phyloP scores from a whole-genome alignment of 2,113 vertebrate genomes.

The Toxotes jaculatrix region DNA sequence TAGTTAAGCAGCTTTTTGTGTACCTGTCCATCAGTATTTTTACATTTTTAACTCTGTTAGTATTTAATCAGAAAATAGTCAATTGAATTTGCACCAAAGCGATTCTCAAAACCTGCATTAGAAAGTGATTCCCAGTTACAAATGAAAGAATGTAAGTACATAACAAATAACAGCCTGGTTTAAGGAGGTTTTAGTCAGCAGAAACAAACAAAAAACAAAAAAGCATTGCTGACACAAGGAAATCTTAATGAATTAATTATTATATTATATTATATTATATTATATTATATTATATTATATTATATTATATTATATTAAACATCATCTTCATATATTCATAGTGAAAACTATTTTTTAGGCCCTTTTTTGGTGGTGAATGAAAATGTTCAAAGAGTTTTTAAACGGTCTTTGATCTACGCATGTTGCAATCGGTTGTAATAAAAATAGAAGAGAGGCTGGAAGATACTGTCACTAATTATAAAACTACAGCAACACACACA shows the following conservation, averaged over 20 bases:
- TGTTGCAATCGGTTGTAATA: not conserved
- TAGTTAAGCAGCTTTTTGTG: not conserved
- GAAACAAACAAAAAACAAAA: too few relatives aligned
- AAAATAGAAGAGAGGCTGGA: not conserved
- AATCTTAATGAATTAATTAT: too few relatives aligned
- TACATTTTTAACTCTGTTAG: not conserved
- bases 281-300: too few relatives aligned
- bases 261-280: too few relatives aligned
- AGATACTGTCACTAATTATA: too few relatives aligned
- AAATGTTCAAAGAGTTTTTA: not conserved
- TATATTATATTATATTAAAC: too few relatives aligned
- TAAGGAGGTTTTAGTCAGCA: not conserved
- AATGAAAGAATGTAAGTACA: not conserved
- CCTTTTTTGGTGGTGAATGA: not conserved
- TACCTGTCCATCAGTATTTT: too few relatives aligned
- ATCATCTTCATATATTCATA: not conserved
- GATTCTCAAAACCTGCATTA: not conserved
- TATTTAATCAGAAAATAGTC: too few relatives aligned
- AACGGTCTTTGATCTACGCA: too few relatives aligned
- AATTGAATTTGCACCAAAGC: not conserved
- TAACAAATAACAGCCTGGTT: too few relatives aligned
- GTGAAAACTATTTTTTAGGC: too few relatives aligned
- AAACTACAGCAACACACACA: not conserved
- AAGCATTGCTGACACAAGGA: not conserved
- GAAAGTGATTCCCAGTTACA: not conserved